Conservation (phyloP, 2,888 invertebrate species). For the Drosophila pullipes region DNA sequence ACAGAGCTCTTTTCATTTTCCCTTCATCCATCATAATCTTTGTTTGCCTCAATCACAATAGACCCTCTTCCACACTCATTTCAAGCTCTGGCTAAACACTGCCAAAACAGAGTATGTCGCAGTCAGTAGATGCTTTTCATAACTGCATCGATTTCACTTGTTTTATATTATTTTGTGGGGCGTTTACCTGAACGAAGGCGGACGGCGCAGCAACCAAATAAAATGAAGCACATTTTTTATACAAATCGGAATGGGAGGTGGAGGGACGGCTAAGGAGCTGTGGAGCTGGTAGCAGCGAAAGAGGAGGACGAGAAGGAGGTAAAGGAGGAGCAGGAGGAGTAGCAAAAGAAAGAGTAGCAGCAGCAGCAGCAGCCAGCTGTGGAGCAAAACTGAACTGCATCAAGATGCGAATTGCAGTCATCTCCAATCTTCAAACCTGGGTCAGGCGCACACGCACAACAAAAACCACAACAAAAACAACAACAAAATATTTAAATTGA, state of each 20-base stretch:
- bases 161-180: constrained; percentile 67
- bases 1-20: too few relatives aligned
- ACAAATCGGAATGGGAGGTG: constrained; percentile 56
- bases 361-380: constrained; percentile 15
- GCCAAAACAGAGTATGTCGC: constrained; percentile 1
- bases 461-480: constrained; percentile 7
- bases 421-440: constrained; percentile 24
- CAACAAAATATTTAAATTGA: constrained; percentile 84
- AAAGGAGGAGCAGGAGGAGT: constrained; percentile 20
- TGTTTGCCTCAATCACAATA: neutral
- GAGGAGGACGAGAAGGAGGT: neutral
- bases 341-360: constrained; percentile 18
- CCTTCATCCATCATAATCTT: neutral
- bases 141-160: constrained; percentile 29
- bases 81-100: fast-evolving
- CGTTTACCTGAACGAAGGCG: constrained; percentile 82
- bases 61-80: neutral
- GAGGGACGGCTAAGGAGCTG: neutral
- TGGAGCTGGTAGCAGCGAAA: constrained; percentile 1
- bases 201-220: constrained; percentile 80
- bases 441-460: constrained; percentile 57
- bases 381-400: constrained; percentile 49
- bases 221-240: constrained; percentile 84
- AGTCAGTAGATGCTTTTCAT: neutral
- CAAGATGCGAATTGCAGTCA: constrained; percentile 67